A percentile compares a stretch with the other conserved stretches of the same genome.
Evolutionary conservation across 2,888 invertebrate genomes (phyloP).

Genomic region (Myopa tessellatipennis): DNA sequence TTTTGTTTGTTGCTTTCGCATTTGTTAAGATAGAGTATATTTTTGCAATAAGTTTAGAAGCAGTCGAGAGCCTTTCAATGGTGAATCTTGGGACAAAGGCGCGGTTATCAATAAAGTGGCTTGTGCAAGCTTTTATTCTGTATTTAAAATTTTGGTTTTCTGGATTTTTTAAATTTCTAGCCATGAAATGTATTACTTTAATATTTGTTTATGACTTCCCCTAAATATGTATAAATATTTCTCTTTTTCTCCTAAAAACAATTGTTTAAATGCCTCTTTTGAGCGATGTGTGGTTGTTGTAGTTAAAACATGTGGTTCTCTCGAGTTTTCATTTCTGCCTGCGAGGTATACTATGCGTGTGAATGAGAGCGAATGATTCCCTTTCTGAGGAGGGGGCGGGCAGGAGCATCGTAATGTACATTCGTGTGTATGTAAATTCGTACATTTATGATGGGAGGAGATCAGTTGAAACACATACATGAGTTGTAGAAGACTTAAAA

Average conservation of each 20-base stretch:
- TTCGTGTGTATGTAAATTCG: too few species aligned
- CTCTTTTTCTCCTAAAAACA: too few species aligned
- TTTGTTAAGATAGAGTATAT: not conserved
- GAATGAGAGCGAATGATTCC: too few species aligned
- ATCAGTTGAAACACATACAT: too few species aligned
- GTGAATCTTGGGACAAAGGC: not conserved
- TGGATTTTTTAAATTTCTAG: not conserved
- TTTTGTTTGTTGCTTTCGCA: not conserved
- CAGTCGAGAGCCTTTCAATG: not conserved
- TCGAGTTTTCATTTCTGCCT: not conserved
- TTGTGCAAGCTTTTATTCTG: not conserved
- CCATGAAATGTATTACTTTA: not conserved
- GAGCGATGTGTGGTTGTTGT: conserved; percentile 15
- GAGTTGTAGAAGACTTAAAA: too few species aligned
- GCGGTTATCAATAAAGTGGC: not conserved
- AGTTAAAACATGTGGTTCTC: not conserved
- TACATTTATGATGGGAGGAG: too few species aligned
- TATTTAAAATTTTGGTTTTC: not conserved
- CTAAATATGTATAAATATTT: not conserved
- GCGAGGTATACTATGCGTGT: not conserved
- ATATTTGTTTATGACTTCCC: not conserved
- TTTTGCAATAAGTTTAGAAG: not conserved
- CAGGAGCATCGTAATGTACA: too few species aligned
- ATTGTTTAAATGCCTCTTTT: conserved; percentile 15
- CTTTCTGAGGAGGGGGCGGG: too few species aligned